Evolutionary conservation across 2,888 invertebrate species (phyloP).

Genomic region (Agrilus biguttatus): DNA sequence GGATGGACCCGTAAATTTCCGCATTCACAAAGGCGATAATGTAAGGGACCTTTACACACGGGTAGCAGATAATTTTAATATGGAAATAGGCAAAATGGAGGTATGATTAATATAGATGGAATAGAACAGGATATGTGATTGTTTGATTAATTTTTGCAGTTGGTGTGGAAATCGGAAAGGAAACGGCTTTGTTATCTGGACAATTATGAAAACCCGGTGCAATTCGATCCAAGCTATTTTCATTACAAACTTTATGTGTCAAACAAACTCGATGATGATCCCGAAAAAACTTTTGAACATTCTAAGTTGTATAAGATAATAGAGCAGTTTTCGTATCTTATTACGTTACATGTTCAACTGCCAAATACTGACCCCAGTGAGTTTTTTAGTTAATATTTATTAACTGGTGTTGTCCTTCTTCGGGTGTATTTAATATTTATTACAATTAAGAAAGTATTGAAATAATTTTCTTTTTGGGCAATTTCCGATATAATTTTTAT

Average conservation of each 20-base stretch:
- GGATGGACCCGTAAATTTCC: slow-evolving; percentile 44
- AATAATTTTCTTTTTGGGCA: too few relatives aligned
- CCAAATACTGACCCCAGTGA: slow-evolving; percentile 47
- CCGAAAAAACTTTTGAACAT: slow-evolving; percentile 30
- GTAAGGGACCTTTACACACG: slow-evolving; percentile 41
- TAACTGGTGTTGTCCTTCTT: too few relatives aligned
- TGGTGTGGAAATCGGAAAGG: slow-evolving; percentile 32
- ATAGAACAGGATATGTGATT: neutral
- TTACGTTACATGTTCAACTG: slow-evolving; percentile 44
- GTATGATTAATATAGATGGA: slow-evolving; percentile 1
- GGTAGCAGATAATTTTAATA: slow-evolving; percentile 34
- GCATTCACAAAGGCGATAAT: slow-evolving; percentile 42
- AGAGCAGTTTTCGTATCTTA: slow-evolving; percentile 44
- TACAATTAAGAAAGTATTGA: too few relatives aligned
- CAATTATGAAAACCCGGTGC: slow-evolving; percentile 27
- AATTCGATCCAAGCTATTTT: slow-evolving; percentile 24
- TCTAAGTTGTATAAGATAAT: slow-evolving; percentile 37
- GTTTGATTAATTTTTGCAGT: slow-evolving; percentile 8
- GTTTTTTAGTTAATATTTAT: slow-evolving; percentile 6
- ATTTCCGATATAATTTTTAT: too few relatives aligned
- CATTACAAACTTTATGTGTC: slow-evolving; percentile 38
- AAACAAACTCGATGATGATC: slow-evolving; percentile 33
- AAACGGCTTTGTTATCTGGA: slow-evolving; percentile 26
- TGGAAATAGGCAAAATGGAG: slow-evolving; percentile 17
- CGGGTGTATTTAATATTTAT: too few relatives aligned